Base-by-base conservation (phyloP, 2,888 invertebrate species). In the Eilema depressum region DNA sequence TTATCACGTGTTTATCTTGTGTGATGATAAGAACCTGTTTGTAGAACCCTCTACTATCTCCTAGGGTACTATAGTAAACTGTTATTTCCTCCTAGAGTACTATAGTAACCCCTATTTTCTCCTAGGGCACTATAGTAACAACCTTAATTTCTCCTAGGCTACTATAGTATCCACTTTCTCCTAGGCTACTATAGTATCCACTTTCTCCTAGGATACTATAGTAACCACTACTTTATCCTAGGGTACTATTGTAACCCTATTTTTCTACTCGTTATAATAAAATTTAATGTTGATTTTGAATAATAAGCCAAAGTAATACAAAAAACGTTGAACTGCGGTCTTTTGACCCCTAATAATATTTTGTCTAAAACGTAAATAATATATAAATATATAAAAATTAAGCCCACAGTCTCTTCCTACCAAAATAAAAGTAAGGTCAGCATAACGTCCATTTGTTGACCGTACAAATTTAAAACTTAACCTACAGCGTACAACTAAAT, bases 391-490 rank as follows among this genome's bases (percentile, higher is more conserved):
- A 61, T 28, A 26, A 53, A 25, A 53, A 53, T 33, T 14, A 25
- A 65, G 17, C 33, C 71, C 73, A 71, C 66, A 74, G 68, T 67
- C 56, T 61, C 60, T 70, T 33, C 25, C 25, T 33, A 30, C 53
- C 30, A 23, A 47, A 66, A 56, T 28, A 30, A 25, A 33, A 33
- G 57, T 57, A 57, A 25, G 33, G 25, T 57, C 33, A 56, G 30
- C 65, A 33, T n/a, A 65, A 56, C 30, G 17, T 37, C 3, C 28
- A 30, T 66, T 23, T 70, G 64, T 65, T 30, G 68, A 73, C 74
- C 20, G 10, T 69, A 77, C 63, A 71, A 66, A 17, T 69, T n/a
- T 64, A 70, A n/a, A n/a, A 80, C 71, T 71, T 72, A 75, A 75
- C 47, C 69, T 72, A 75, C 7, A 69, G 64, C 63, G 47, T 64